A percentile compares a stretch with the other conserved stretches of the same genome.
Conservation (phyloP, 2,888 invertebrate species). For the Ceratothoa steindachneri region DNA sequence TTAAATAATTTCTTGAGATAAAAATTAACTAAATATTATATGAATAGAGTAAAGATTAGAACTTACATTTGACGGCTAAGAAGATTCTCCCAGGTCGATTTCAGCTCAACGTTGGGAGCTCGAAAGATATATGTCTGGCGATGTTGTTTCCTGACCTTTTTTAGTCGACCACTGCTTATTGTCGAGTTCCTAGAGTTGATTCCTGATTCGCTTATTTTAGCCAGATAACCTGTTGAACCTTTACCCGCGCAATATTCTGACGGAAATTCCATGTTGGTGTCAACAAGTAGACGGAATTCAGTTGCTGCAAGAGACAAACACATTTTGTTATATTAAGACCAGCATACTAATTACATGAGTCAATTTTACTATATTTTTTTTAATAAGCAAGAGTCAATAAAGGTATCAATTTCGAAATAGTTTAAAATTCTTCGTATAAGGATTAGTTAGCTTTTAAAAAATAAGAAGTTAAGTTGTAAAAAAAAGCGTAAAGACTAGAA, state of each 20-base stretch:
- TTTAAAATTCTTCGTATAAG: no score
- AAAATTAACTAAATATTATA: no score
- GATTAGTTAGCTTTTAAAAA: no score
- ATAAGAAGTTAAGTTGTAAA: no score
- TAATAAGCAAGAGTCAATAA: no score
- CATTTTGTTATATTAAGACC: conserved; percentile 1
- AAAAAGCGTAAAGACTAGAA: no score
- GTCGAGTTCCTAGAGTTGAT: background rate
- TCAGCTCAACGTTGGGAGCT: conserved; percentile 76
- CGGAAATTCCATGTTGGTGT: conserved; percentile 16
- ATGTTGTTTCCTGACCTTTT: background rate
- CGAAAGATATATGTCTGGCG: conserved; percentile 66
- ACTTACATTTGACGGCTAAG: conserved; percentile 80
- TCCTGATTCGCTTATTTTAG: background rate
- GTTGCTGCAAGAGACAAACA: conserved; percentile 60
- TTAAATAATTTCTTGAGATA: no score
- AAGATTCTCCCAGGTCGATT: conserved; percentile 85
- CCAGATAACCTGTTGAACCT: conserved; percentile 14
- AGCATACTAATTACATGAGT: conserved; percentile 24
- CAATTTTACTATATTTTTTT: background rate
- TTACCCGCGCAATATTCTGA: background rate
- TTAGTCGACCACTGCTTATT: background rate
- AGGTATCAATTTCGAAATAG: no score
- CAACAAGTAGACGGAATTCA: conserved; percentile 73
- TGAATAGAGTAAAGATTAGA: no score